Conservation (phyloP, 2,113 vertebrate species). For the Chaetorhynchus papuensis region DNA sequence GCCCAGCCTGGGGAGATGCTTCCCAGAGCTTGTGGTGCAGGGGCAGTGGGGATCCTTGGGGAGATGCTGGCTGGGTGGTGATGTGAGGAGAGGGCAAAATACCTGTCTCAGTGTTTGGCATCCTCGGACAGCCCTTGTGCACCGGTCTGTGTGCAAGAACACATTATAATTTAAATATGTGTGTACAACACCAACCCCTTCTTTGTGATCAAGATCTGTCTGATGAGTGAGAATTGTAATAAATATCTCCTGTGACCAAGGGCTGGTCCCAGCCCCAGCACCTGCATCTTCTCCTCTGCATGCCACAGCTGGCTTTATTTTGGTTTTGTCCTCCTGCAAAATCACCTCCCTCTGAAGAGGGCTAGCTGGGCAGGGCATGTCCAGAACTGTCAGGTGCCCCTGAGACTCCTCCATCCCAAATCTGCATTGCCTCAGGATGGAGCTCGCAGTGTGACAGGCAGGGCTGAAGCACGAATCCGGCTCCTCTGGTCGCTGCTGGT, state of each 20-base stretch:
- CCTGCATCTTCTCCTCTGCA: background rate
- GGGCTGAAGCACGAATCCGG: rapidly evolving
- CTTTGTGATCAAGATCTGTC: background rate
- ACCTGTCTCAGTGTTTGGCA: background rate
- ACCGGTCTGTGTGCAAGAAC: background rate
- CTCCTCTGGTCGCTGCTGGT: background rate
- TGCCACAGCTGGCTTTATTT: background rate
- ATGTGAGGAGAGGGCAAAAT: background rate
- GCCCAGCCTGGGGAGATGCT: background rate
- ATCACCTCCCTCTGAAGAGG: background rate
- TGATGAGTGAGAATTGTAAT: background rate
- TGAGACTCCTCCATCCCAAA: background rate
- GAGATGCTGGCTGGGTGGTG: background rate
- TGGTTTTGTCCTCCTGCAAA: background rate
- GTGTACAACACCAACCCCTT: background rate
- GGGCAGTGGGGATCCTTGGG: rapidly evolving
- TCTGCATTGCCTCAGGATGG: background rate
- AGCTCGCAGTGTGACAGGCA: background rate
- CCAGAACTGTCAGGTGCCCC: background rate
- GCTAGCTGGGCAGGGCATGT: background rate
- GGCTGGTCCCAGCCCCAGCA: background rate
- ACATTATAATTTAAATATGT: background rate
- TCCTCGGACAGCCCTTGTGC: background rate
- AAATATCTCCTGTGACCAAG: background rate
- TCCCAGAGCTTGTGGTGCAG: background rate